These are phyloP conservation scores for Tenebrio molitor DNA, from an alignment of 1,140 invertebrate species.

Conservation along the genomic window DNA sequence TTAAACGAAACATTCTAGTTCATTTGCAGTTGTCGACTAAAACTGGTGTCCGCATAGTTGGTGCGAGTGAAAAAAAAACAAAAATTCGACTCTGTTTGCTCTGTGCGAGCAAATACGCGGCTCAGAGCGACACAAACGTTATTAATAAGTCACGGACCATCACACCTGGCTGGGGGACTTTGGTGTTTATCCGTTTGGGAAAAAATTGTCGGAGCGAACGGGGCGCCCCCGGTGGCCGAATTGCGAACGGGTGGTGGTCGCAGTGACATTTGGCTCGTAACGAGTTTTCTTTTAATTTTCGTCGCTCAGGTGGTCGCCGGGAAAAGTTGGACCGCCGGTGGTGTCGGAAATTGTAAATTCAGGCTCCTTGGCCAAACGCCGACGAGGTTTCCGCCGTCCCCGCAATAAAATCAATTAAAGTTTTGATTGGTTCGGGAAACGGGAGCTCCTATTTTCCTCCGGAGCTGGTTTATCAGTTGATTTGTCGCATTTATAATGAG, in stretches of 20 bases:
- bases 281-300: too few species aligned
- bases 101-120: not conserved
- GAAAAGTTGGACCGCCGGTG: not conserved
- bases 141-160: not conserved
- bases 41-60: not conserved
- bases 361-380: not conserved
- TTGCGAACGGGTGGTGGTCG: too few species aligned
- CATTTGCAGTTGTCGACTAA: not conserved
- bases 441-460: not conserved
- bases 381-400: not conserved
- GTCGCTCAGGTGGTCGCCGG: too few species aligned
- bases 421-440: slow-evolving; percentile 2
- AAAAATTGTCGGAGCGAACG: too few species aligned
- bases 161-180: too few species aligned
- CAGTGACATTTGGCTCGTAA: too few species aligned
- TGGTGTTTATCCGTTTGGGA: too few species aligned
- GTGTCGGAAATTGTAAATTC: slow-evolving; percentile 2
- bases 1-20: not conserved
- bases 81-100: not conserved
- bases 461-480: not conserved
- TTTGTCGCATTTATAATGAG: slow-evolving; percentile 3
- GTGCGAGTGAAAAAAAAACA: not conserved
- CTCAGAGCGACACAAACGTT: not conserved
- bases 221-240: too few species aligned
- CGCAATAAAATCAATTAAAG: slow-evolving; percentile 7